Conservation (phyloP, 2,888 invertebrate species). For the Himalopsyche kuldschensis region DNA sequence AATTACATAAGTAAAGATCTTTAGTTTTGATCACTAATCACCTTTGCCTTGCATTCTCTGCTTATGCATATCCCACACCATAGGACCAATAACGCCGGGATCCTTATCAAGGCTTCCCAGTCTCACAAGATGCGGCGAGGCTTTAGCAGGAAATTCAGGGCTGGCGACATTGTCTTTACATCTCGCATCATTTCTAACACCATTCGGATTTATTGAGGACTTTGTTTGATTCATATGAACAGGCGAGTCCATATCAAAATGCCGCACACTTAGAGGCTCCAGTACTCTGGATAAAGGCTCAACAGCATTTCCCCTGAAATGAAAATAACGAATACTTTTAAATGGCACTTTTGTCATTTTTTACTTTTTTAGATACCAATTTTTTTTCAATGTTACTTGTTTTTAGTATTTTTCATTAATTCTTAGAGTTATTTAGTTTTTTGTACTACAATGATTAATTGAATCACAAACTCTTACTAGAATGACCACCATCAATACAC, state of each 20-base stretch:
- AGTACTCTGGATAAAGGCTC: constrained; percentile 78
- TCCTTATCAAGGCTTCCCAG: constrained; percentile 77
- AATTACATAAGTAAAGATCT: neutral
- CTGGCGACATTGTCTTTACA: constrained; percentile 41
- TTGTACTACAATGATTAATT: neutral
- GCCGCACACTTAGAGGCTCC: constrained; percentile 76
- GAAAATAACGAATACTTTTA: neutral
- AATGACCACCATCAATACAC: neutral
- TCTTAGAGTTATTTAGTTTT: too few species aligned
- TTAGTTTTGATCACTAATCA: constrained; percentile 39
- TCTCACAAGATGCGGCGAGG: constrained; percentile 55
- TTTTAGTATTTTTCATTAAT: too few species aligned
- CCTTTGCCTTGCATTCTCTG: constrained; percentile 60
- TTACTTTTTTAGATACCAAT: too few species aligned
- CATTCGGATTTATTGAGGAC: constrained; percentile 17
- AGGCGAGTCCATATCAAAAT: constrained; percentile 64
- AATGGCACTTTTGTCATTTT: too few species aligned
- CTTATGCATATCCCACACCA: constrained; percentile 81
- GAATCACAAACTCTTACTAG: neutral
- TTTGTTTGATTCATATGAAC: constrained; percentile 31
- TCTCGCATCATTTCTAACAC: neutral
- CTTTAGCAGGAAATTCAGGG: neutral
- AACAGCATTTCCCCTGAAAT: constrained; percentile 67
- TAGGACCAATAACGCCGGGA: constrained; percentile 81
- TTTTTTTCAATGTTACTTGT: too few species aligned